Conservation (phyloP, 1,140 invertebrate species). For the Leptonema lineaticorne region DNA sequence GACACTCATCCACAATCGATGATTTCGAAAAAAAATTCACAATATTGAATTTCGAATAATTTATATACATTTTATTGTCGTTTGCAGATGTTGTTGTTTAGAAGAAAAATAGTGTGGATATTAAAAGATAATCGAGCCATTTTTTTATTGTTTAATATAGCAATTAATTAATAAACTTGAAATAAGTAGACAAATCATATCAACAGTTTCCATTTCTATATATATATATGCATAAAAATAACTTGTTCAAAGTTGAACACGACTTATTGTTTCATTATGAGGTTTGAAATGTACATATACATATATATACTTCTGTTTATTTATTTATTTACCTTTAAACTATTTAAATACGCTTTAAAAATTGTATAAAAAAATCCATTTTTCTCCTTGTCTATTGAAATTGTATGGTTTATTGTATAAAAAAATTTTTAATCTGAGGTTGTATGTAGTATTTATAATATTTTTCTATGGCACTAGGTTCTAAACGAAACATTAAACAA, state of each 20-base stretch:
- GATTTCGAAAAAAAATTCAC: too few relatives aligned
- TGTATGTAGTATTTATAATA: conserved; percentile 21
- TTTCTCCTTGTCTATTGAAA: conserved; percentile 33
- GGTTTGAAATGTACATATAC: conserved; percentile 40
- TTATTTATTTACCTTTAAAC: not conserved
- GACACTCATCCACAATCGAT: too few relatives aligned
- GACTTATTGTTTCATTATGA: conserved; percentile 42
- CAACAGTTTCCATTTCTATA: too few relatives aligned
- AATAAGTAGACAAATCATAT: conserved; percentile 19
- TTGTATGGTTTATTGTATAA: conserved; percentile 39
- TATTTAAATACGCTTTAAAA: conserved; percentile 36
- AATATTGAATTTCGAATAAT: too few relatives aligned
- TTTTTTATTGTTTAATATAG: too few relatives aligned
- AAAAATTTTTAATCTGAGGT: conserved; percentile 37
- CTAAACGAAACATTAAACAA: conserved; percentile 29
- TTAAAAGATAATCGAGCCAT: too few relatives aligned
- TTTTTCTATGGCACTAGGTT: conserved; percentile 41
- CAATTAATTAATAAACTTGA: not conserved
- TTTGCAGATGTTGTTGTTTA: too few relatives aligned
- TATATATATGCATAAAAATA: conserved; percentile 31
- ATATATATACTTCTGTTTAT: not conserved
- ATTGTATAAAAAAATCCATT: conserved; percentile 42
- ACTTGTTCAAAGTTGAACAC: conserved; percentile 29
- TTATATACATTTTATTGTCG: too few relatives aligned
- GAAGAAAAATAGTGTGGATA: too few relatives aligned